Evolutionary conservation across 2,888 invertebrate genomes (phyloP).

Genomic region (Andrena flavipes): DNA sequence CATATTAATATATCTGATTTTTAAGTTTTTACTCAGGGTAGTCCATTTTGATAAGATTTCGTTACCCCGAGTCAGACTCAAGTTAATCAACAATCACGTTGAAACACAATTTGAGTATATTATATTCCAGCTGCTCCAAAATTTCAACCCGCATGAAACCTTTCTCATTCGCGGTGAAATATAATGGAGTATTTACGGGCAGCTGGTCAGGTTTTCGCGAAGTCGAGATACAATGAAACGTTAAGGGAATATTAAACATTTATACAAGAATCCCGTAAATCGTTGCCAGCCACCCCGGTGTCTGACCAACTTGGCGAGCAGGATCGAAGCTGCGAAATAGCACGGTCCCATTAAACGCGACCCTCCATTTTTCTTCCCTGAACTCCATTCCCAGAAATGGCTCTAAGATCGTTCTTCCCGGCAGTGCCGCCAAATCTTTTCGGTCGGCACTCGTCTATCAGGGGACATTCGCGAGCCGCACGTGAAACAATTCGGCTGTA

Average conservation of each 20-base stretch:
- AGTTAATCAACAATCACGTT: too few species aligned
- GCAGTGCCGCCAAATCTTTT: constrained; percentile 1
- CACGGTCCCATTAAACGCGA: constrained; percentile 40
- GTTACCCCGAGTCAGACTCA: too few species aligned
- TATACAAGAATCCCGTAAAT: constrained; percentile 3
- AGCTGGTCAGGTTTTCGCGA: neutral
- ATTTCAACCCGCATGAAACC: neutral
- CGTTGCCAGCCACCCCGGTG: neutral
- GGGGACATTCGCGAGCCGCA: constrained; percentile 31
- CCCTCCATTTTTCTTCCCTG: constrained; percentile 34
- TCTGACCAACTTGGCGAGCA: constrained; percentile 8
- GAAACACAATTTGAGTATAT: neutral
- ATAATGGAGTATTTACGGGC: neutral
- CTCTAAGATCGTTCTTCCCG: constrained; percentile 41
- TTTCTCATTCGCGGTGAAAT: neutral
- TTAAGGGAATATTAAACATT: neutral
- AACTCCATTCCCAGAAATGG: constrained; percentile 50
- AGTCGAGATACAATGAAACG: neutral
- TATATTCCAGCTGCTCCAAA: neutral
- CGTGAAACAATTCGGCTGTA: constrained; percentile 53
- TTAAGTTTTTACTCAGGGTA: too few species aligned
- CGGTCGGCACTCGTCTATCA: constrained; percentile 26
- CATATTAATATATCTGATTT: too few species aligned
- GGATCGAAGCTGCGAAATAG: constrained; percentile 30
- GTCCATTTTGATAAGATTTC: too few species aligned